These are phyloP conservation scores for Poecilia velifera DNA, from an alignment of 2,797 vertebrate genomes.

Conservation along the genomic window DNA sequence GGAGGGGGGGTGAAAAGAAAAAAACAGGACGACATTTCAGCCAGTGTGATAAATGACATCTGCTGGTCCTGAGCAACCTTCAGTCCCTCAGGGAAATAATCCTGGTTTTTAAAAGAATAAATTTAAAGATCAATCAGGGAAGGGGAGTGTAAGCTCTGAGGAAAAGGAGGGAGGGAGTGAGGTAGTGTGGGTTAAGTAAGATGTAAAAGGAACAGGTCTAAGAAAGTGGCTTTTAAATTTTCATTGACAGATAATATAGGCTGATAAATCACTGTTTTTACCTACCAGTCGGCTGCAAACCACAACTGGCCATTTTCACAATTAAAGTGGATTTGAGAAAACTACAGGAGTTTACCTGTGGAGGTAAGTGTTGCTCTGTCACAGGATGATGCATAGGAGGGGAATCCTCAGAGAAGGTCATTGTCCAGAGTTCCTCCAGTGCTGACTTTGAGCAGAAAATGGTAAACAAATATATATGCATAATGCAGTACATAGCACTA, in stretches of 20 bases:
- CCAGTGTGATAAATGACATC: conserved; percentile 88
- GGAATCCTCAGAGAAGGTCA: conserved; percentile 72
- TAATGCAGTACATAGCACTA: neutral
- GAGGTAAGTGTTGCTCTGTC: conserved; percentile 64
- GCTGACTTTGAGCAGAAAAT: conserved; percentile 71
- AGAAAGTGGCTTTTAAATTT: conserved; percentile 26
- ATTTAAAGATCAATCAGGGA: conserved; percentile 87
- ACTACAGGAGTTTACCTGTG: conserved; percentile 41
- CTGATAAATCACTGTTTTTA: conserved; percentile 19
- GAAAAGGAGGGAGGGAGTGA: neutral
- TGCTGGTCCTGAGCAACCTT: conserved; percentile 85
- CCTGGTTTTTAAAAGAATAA: conserved; percentile 89
- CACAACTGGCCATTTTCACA: neutral
- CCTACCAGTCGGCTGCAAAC: neutral
- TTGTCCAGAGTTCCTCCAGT: conserved; percentile 83
- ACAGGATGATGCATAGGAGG: conserved; percentile 72
- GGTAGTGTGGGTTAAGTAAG: conserved; percentile 62
- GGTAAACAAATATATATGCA: neutral
- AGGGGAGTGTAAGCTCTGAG: conserved; percentile 73
- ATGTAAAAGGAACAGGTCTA: conserved; percentile 44
- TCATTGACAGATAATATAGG: conserved; percentile 15
- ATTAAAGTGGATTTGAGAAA: neutral
- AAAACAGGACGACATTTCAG: conserved; percentile 62
- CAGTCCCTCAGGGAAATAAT: conserved; percentile 85
- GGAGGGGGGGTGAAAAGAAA: conserved; percentile 44